Conservation (phyloP, 1,140 invertebrate species). For the Eumeta japonica region DNA sequence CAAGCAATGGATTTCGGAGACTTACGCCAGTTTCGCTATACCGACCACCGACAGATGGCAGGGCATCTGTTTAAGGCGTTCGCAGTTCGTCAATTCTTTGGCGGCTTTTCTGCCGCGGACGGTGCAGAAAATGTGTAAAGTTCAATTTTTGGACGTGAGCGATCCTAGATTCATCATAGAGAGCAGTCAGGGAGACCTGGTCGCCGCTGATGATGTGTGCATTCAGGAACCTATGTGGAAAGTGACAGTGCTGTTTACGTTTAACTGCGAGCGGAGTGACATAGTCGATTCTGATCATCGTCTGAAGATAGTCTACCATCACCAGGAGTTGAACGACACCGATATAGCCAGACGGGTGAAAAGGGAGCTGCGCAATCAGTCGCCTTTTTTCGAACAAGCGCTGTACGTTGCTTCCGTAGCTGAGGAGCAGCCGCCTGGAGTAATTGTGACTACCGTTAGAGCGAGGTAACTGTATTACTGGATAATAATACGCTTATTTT, state of each 20-base stretch:
- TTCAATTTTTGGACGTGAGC: conserved; percentile 73
- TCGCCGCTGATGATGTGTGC: conserved; percentile 75
- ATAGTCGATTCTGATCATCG: conserved; percentile 75
- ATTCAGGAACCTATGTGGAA: conserved; percentile 79
- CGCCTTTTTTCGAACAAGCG: conserved; percentile 81
- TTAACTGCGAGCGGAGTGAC: conserved; percentile 64
- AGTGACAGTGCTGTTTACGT: conserved; percentile 70
- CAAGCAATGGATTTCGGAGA: conserved; percentile 81
- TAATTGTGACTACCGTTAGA: conserved; percentile 76
- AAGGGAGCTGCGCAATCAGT: conserved; percentile 74
- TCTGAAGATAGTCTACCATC: conserved; percentile 78
- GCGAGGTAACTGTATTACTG: conserved; percentile 60
- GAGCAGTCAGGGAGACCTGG: conserved; percentile 74
- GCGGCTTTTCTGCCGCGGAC: conserved; percentile 73
- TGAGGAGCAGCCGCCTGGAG: conserved; percentile 84
- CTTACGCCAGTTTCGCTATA: conserved; percentile 78
- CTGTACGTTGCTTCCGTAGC: conserved; percentile 84
- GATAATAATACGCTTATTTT: neutral
- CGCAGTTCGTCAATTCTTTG: conserved; percentile 76
- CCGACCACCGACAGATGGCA: conserved; percentile 75
- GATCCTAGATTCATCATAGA: conserved; percentile 79
- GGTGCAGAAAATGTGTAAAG: conserved; percentile 69
- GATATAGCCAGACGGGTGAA: conserved; percentile 75
- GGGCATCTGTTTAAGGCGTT: conserved; percentile 74
- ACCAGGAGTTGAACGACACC: conserved; percentile 76